Evolutionary conservation across 2,113 vertebrate genomes (phyloP).

Genomic region (Ascaphus truei): DNA sequence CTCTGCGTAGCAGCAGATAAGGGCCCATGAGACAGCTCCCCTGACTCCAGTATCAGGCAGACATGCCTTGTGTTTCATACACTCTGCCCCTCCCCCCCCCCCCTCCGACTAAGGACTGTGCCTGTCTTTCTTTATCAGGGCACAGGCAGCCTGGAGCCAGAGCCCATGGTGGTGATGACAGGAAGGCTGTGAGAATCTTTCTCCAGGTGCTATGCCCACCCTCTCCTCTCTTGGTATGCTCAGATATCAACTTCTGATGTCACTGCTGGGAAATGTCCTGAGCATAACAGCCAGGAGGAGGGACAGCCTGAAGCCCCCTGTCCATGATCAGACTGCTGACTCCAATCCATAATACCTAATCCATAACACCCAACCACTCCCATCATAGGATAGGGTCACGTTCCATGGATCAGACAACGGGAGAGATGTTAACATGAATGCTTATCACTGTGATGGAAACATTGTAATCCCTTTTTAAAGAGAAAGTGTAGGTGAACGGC

Average conservation of each 20-base stretch:
- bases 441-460: no score
- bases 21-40: background rate
- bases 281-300: background rate
- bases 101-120: background rate
- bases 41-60: background rate
- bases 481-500: no score
- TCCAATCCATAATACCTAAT: background rate
- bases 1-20: slow-evolving; percentile 6
- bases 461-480: no score
- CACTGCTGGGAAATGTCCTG: slow-evolving; percentile 12
- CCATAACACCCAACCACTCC: background rate
- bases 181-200: slow-evolving; percentile 29
- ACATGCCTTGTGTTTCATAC: background rate
- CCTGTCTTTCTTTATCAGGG: slow-evolving; percentile 19
- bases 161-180: slow-evolving; percentile 23
- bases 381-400: background rate
- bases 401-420: no score
- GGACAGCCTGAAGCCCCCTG: slow-evolving; percentile 5
- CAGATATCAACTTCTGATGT: slow-evolving; percentile 28
- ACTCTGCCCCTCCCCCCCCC: background rate
- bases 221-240: background rate
- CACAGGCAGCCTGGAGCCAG: slow-evolving; percentile 30
- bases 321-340: slow-evolving; percentile 2
- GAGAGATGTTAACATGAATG: no score
- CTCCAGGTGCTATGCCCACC: slow-evolving; percentile 15